phyloP scores from a whole-genome alignment of 2,113 vertebrate genomes.

The Lophochroa leadbeateri region DNA sequence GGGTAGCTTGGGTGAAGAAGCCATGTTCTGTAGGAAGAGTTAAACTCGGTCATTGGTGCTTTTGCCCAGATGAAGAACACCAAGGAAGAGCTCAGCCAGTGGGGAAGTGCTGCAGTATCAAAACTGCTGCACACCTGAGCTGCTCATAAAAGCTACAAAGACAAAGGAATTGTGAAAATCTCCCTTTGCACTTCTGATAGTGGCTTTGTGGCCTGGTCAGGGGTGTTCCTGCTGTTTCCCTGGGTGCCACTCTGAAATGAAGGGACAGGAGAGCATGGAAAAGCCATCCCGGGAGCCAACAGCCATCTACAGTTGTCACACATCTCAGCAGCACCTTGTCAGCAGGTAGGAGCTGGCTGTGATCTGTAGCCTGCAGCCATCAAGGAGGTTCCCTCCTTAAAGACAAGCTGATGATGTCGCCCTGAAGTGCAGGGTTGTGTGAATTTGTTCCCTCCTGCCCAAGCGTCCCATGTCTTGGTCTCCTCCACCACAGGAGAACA shows the following conservation, averaged over 20 bases:
- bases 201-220: neutral
- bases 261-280: neutral
- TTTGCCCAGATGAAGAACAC: neutral
- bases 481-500: neutral
- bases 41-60: neutral
- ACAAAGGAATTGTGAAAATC: neutral
- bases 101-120: neutral
- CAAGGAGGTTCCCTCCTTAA: neutral
- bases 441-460: neutral
- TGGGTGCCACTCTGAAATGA: neutral
- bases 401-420: neutral
- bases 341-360: constrained; percentile 22
- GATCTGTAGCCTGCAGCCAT: neutral
- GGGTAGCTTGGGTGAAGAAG: neutral
- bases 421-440: neutral
- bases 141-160: neutral
- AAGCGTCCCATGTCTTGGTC: neutral
- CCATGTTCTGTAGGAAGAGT: neutral
- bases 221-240: neutral
- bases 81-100: neutral
- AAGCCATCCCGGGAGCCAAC: neutral
- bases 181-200: neutral
- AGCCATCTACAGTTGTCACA: neutral
- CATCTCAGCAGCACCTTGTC: constrained; percentile 7
- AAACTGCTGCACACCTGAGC: fast-evolving